Evolutionary conservation across 2,797 vertebrate genomes (phyloP), one percentile per base, ranked within the genome.

Genomic region (Falco naumanni): DNA sequence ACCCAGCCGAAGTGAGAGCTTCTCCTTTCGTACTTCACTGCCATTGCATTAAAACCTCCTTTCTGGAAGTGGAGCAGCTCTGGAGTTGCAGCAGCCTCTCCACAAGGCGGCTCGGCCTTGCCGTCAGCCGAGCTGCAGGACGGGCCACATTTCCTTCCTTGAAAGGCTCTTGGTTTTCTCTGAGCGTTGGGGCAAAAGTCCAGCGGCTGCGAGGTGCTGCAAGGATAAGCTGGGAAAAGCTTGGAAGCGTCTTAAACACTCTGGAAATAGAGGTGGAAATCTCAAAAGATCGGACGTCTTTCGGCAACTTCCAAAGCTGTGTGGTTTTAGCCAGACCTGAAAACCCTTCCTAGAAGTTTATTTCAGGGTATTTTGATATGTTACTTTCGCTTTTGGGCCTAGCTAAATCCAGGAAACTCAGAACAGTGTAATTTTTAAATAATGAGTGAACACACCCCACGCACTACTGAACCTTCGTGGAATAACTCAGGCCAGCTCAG

Each of bases 241-340:
- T 97, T 95, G 93, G 91, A 92, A 84, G 50, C 13, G 4, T 51
- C 90, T 43, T 41, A 31, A 76, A 37, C 1, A 4, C 54, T 56
- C 87, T 95, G 96, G 92, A 97, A 93, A 80, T 74, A 37, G 45
- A 34, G 91, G 83, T 95, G 96, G 95, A 97, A 97, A 97, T 92
- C 95, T 89, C 87, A 33, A 51, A 70, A 92, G 92, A 86, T 95
- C 93, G 97, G 84, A 90, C 12, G 8, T 59, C 92, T 47, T 61
- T 57, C 34, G 60, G 95, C 71, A 5, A 95, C 91, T 94, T 96
- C 93, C 94, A 96, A 69, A 87, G 80, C 89, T 88, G 0, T 50
- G 86, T 81, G 93, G 72, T 84, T 92, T 96, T 84, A 93, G 93
- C 91, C 90, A 85, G 95, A 78, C 75, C 93, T 66, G 89, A 82